Percentiles rank a stretch among this genome's conserved stretches.
Conservation (phyloP, 2,888 invertebrate genomes). For the Griposia aprilina region DNA sequence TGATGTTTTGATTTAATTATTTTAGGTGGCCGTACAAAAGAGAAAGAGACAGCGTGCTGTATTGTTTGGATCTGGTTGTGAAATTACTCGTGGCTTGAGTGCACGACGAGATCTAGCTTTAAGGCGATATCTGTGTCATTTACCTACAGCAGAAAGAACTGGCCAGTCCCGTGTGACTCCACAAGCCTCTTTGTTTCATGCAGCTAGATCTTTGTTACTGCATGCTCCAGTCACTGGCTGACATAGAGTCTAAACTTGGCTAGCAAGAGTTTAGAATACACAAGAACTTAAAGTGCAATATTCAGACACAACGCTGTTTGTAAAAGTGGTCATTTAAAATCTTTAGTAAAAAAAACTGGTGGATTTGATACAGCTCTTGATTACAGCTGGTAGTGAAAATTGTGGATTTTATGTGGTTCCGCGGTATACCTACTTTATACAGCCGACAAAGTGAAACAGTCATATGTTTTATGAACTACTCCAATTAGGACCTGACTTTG, state of each 20-base stretch:
- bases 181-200: constrained; percentile 89
- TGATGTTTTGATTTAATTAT: constrained; percentile 39
- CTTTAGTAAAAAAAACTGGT: constrained; percentile 51
- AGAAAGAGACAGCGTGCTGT: constrained; percentile 91
- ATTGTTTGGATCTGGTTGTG: constrained; percentile 94
- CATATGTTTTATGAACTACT: constrained; percentile 57
- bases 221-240: constrained; percentile 85
- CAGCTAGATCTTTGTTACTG: constrained; percentile 89
- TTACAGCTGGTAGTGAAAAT: constrained; percentile 62
- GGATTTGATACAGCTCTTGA: constrained; percentile 49
- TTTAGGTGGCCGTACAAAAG: constrained; percentile 91
- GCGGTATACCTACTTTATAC: constrained; percentile 51
- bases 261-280: constrained; percentile 56
- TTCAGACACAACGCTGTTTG: constrained; percentile 49
- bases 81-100: constrained; percentile 94
- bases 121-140: constrained; percentile 92
- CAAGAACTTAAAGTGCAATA: constrained; percentile 64
- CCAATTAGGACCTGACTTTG: constrained; percentile 52
- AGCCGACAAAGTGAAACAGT: constrained; percentile 55
- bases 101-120: constrained; percentile 95
- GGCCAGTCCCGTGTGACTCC: constrained; percentile 86
- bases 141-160: constrained; percentile 92
- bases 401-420: constrained; percentile 65
- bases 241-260: constrained; percentile 70
- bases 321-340: constrained; percentile 57